Conservation (phyloP, 2,113 vertebrate genomes). For the Chaetura pelagica region DNA sequence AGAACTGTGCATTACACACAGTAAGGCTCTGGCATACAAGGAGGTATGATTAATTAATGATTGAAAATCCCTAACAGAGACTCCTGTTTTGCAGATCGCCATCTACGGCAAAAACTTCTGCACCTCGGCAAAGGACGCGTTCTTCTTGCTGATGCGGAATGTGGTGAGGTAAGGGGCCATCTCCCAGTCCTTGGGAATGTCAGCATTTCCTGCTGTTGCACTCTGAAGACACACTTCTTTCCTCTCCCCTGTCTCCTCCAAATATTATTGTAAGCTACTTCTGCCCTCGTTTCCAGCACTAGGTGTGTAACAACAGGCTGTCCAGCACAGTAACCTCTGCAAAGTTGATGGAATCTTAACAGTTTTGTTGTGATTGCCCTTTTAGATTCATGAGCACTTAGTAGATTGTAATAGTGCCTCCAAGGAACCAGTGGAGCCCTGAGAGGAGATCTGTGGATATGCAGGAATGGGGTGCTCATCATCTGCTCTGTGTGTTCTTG, state of each 20-base stretch:
- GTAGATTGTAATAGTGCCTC: neutral
- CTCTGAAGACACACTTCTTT: neutral
- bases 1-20: neutral
- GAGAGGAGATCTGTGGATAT: neutral
- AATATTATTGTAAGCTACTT: neutral
- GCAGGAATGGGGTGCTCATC: neutral
- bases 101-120: constrained; percentile 97
- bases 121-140: constrained; percentile 90
- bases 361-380: neutral
- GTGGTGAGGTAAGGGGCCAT: constrained; percentile 85
- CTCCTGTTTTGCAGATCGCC: constrained; percentile 85
- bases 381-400: neutral
- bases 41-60: neutral
- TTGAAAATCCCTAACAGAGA: neutral
- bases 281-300: neutral
- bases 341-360: neutral
- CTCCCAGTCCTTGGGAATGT: neutral
- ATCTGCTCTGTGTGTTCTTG: neutral
- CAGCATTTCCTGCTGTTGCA: neutral
- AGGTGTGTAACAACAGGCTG: neutral
- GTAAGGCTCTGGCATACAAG: neutral
- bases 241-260: neutral
- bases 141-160: constrained; percentile 94
- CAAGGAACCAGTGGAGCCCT: neutral
- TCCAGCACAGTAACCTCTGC: neutral